Base-by-base conservation (phyloP, 2,888 invertebrate genomes). In the Chironomus riparius region DNA sequence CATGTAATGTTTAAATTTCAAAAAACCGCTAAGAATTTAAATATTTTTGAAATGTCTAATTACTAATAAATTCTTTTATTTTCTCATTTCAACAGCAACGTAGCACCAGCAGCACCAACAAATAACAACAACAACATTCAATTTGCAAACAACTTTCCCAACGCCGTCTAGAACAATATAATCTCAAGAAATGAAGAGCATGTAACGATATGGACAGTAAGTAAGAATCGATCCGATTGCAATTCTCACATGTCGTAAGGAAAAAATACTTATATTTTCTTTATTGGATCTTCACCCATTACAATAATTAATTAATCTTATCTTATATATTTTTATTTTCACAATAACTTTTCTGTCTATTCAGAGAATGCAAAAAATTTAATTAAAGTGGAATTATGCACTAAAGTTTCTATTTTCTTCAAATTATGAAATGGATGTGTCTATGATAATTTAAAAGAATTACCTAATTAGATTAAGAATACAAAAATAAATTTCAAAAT, bases 91-190 rank as follows among this genome's bases (percentile, higher is more conserved):
- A 38, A 38, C 38, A 74, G 74, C 10, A 74, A 74, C 24, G 62
- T 74, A 68, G 28, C 50, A 38, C 18, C 65, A 18, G 15, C 65
- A 47, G 10, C 65, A 47, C 10, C 74, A 65, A 22, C 65, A 5
- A 74, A 74, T 15, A 74, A 74, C 47, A 74, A 74, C 68, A 74
- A 74, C 48, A 74, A 74, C 68, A 74, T 62, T 74, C 74, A 68
- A 47, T 74, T 74, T 65, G 48, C 68, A 47, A 74, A 74, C 13
- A 74, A 68, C 48, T 74, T 74, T 48, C 68, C 65, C 5, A 74
- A 74, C 18, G 68, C 62, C 47, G 74, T 62, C 24, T 74, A 74
- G 68, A 48, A 74, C 47, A 56, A 7, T 56, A 18, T 18, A 56
- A 18, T 56, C 15, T 56, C 56, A 56, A 56, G 7, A 15, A 18